Conservation (phyloP, 2,888 invertebrate species). For the Camponotus fellah region DNA sequence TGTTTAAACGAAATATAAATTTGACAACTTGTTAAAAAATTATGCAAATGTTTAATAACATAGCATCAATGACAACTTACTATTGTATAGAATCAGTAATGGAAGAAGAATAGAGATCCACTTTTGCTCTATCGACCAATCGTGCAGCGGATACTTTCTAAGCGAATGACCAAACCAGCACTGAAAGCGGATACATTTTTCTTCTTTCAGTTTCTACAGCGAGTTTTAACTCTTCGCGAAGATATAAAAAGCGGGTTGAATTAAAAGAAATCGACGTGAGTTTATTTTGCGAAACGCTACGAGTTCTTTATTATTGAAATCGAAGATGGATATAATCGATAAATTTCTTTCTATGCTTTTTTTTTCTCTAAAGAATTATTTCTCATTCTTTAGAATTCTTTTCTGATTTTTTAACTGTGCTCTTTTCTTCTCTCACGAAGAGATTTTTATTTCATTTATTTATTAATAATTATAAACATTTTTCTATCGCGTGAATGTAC, state of each 20-base stretch:
- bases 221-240: not conserved
- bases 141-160: conserved; percentile 94
- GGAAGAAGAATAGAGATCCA: conserved; percentile 97
- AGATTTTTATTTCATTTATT: not conserved
- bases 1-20: conserved; percentile 84
- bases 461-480: not conserved
- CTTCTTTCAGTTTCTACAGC: conserved; percentile 21
- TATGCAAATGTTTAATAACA: not conserved
- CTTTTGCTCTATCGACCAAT: conserved; percentile 99
- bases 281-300: not conserved
- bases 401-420: not conserved
- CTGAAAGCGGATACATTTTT: conserved; percentile 87
- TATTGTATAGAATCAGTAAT: conserved; percentile 95
- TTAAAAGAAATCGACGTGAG: not conserved
- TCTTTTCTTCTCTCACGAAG: not conserved
- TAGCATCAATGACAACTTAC: conserved; percentile 87
- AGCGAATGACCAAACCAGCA: conserved; percentile 97
- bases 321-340: not conserved
- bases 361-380: not conserved
- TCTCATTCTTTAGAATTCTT: not conserved
- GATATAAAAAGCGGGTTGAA: not conserved
- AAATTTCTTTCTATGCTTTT: not conserved
- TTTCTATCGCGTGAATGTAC: not conserved
- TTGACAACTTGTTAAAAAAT: conserved; percentile 23
- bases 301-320: not conserved